Evolutionary conservation across 2,797 vertebrate genomes (phyloP).

Genomic region (Xiphorhynchus erythropygius): DNA sequence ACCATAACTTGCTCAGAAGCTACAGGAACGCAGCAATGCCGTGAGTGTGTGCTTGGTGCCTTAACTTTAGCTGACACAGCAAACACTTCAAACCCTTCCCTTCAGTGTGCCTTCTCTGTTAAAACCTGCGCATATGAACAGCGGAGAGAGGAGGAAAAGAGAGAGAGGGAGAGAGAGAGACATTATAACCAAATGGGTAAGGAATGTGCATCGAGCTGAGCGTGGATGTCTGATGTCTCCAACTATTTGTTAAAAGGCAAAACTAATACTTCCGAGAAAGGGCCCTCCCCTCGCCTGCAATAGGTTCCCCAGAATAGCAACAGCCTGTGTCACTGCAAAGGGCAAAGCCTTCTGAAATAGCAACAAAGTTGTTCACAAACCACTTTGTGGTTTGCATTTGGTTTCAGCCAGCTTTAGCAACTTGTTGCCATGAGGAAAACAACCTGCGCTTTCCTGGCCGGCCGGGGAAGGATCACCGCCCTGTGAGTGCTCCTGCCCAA

Average conservation of each 20-base stretch:
- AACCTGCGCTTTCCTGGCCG: background rate
- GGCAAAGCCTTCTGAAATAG: slow-evolving; percentile 84
- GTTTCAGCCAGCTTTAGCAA: slow-evolving; percentile 9
- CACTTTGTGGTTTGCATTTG: slow-evolving; percentile 63
- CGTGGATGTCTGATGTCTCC: slow-evolving; percentile 22
- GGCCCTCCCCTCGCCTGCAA: slow-evolving; percentile 75
- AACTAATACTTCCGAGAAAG: slow-evolving; percentile 62
- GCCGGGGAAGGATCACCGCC: background rate
- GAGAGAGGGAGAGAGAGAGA: background rate
- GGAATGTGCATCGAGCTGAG: background rate
- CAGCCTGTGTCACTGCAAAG: slow-evolving; percentile 80
- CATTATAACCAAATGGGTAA: background rate
- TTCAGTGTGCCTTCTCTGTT: background rate
- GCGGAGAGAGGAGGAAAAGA: background rate
- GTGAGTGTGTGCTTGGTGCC: background rate
- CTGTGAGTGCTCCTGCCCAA: background rate
- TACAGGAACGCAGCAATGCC: background rate
- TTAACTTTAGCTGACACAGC: background rate
- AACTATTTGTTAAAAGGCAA: slow-evolving; percentile 62
- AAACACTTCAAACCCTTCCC: background rate
- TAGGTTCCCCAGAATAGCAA: slow-evolving; percentile 83
- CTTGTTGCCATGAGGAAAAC: slow-evolving; percentile 66
- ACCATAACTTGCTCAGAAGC: background rate
- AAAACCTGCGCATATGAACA: background rate
- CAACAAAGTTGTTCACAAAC: slow-evolving; percentile 79